Evolutionary conservation across 2,888 invertebrate species (phyloP).

Genomic region (Eilema sororculum): DNA sequence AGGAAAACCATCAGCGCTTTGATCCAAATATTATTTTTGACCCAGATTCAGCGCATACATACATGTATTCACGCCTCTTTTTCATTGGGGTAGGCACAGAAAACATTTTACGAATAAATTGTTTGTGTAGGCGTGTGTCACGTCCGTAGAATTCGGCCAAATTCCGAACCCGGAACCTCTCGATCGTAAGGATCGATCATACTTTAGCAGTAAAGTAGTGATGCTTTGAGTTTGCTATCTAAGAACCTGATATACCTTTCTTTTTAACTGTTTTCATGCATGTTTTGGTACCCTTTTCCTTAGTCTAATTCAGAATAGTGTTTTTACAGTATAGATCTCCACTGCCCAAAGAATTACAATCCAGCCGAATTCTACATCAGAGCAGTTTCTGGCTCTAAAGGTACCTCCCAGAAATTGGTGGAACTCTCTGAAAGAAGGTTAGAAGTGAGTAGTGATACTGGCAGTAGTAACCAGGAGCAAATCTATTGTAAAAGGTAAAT

Average conservation of each 20-base stretch:
- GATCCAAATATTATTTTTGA: background rate
- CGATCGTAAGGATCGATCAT: no score
- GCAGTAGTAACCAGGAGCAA: constrained; percentile 30
- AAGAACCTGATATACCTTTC: background rate
- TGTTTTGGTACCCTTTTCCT: no score
- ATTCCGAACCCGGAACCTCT: no score
- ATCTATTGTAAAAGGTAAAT: constrained; percentile 57
- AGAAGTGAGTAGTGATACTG: constrained; percentile 37
- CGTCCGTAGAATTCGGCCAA: no score
- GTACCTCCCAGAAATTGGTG: constrained; percentile 54
- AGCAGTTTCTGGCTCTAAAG: constrained; percentile 64
- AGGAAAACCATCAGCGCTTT: no score
- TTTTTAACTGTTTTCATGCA: background rate
- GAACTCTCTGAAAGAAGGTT: constrained; percentile 56
- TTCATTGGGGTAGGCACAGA: background rate
- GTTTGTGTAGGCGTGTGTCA: no score
- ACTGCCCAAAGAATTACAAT: constrained; percentile 92
- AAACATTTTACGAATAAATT: background rate
- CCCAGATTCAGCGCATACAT: background rate
- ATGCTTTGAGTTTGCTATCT: no score
- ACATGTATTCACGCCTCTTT: background rate
- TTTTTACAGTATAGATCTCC: constrained; percentile 86
- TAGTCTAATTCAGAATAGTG: background rate
- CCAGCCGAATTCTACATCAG: constrained; percentile 95
- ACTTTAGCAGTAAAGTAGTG: no score